Conservation (phyloP, 2,113 vertebrate species). For the Chaetura pelagica region DNA sequence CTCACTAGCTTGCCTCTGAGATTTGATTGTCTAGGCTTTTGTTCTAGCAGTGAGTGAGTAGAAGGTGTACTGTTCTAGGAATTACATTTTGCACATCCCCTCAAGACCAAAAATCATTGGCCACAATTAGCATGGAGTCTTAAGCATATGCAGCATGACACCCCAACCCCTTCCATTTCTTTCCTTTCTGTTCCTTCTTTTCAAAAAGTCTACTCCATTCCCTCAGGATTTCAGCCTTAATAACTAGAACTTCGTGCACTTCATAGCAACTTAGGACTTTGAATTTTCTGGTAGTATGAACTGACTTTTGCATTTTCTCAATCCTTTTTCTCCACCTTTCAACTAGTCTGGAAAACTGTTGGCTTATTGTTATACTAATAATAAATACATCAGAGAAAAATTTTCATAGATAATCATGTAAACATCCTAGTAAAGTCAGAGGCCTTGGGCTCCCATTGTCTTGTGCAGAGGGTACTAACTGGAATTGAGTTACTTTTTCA, state of each 20-base stretch:
- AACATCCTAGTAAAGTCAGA: background rate
- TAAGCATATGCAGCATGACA: background rate
- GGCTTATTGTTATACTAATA: background rate
- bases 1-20: background rate
- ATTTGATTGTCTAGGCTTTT: background rate
- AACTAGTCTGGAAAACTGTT: background rate
- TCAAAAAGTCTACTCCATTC: background rate
- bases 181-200: background rate
- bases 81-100: background rate
- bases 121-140: background rate
- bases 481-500: background rate
- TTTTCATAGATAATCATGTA: background rate
- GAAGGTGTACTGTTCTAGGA: background rate
- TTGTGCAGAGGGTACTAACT: background rate
- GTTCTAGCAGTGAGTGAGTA: background rate
- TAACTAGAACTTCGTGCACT: background rate
- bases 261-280: background rate
- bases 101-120: background rate
- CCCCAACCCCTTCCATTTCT: background rate
- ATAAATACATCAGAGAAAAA: background rate
- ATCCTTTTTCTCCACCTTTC: background rate
- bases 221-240: background rate
- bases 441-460: background rate
- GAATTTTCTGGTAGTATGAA: background rate
- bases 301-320: background rate